phyloP scores from a whole-genome alignment of 2,888 invertebrate species.

The Pediacus dermestoides region DNA sequence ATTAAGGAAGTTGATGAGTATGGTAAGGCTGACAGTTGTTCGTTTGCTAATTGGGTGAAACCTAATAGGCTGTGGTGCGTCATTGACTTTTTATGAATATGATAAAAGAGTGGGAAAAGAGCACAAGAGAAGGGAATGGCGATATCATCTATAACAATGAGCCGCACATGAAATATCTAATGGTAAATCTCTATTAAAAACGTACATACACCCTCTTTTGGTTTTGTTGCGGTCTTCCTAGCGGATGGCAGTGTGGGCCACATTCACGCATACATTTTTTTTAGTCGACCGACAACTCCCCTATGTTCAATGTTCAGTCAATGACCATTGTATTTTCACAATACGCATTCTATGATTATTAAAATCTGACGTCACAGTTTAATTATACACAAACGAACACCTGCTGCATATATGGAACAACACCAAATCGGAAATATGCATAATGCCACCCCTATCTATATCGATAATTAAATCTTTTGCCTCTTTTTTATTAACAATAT shows the following conservation, averaged over 20 bases:
- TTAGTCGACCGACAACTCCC: too few relatives aligned
- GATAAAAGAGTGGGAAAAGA: slow-evolving; percentile 28
- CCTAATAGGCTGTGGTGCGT: slow-evolving; percentile 28
- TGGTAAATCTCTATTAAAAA: slow-evolving; percentile 39
- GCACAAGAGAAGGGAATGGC: slow-evolving; percentile 13
- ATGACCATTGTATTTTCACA: slow-evolving; percentile 47
- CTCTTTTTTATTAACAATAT: too few relatives aligned
- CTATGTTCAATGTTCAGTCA: too few relatives aligned
- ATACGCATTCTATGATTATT: slow-evolving; percentile 46
- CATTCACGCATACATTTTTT: slow-evolving; percentile 30
- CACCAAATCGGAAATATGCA: slow-evolving; percentile 16
- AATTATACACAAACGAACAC: slow-evolving; percentile 35
- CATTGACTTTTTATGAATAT: slow-evolving; percentile 32
- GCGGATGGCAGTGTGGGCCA: slow-evolving; percentile 23
- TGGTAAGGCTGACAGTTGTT: slow-evolving; percentile 28
- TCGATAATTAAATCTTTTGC: too few relatives aligned
- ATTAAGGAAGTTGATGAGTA: slow-evolving; percentile 24
- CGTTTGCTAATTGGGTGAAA: slow-evolving; percentile 34
- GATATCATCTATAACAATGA: slow-evolving; percentile 37
- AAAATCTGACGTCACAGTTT: slow-evolving; percentile 37
- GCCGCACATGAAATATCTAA: slow-evolving; percentile 38
- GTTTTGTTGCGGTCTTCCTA: slow-evolving; percentile 20
- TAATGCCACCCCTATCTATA: too few relatives aligned
- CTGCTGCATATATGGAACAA: slow-evolving; percentile 29
- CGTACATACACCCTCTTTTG: slow-evolving; percentile 22